Evolutionary conservation across 2,113 vertebrate species (phyloP).

Genomic region (Phrynocephalus versicolor): DNA sequence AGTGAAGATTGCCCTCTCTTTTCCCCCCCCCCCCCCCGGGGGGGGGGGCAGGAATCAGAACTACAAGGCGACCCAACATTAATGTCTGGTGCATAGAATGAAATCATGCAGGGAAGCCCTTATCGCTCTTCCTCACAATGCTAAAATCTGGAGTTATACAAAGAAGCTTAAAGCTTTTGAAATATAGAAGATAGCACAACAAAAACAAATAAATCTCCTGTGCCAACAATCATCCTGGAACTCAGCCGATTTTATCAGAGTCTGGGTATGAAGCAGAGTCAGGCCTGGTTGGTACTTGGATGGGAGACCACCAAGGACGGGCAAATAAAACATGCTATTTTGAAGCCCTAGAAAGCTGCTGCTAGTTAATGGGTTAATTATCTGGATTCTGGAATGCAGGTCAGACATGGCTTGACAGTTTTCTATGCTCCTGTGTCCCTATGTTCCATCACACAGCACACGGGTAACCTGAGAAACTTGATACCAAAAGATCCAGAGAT

Average conservation of each 20-base stretch:
- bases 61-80: conserved; percentile 27
- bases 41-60: conserved; percentile 54
- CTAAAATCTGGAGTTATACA: neutral
- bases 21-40: conserved; percentile 14
- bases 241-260: too few species aligned
- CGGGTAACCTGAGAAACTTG: too few species aligned
- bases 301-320: too few species aligned
- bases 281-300: too few species aligned
- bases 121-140: neutral
- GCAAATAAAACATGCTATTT: neutral
- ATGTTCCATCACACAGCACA: too few species aligned
- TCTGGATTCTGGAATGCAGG: too few species aligned
- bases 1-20: conserved; percentile 33
- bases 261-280: too few species aligned
- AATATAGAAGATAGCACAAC: neutral
- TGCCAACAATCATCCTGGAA: too few species aligned
- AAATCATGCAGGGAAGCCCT: neutral
- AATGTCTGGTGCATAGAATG: conserved; percentile 4
- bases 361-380: too few species aligned
- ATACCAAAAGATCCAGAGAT: too few species aligned
- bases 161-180: neutral
- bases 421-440: neutral
- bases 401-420: neutral
- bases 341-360: neutral
- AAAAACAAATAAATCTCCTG: too few species aligned